Conservation (phyloP, 2,797 vertebrate genomes). For the Tamandua tetradactyla region DNA sequence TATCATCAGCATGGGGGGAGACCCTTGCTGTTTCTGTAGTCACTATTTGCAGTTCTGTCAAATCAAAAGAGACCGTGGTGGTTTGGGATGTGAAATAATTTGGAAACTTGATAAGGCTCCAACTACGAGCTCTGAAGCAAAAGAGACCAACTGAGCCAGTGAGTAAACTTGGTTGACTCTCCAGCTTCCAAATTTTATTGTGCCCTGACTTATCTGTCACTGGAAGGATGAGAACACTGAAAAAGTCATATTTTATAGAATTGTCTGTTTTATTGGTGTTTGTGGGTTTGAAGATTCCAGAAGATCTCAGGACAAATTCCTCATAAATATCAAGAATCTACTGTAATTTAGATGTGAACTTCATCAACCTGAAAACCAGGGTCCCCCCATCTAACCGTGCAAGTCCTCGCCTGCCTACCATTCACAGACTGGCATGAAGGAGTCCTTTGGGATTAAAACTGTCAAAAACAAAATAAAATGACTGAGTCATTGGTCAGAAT, state of each 20-base stretch:
- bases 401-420: not conserved
- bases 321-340: not conserved
- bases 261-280: not conserved
- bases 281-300: not conserved
- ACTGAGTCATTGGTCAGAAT: not conserved
- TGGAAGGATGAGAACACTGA: not conserved
- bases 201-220: not conserved
- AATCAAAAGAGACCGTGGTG: not conserved
- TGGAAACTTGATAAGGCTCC: not conserved
- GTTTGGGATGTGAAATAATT: not conserved
- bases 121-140: not conserved
- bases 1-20: not conserved
- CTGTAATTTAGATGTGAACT: not conserved
- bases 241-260: not conserved
- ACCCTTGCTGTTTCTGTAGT: not conserved
- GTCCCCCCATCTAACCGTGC: not conserved
- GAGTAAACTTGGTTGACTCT: not conserved
- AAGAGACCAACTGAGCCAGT: not conserved
- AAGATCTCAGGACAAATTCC: not conserved
- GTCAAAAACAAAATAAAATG: not conserved
- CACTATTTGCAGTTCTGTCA: not conserved
- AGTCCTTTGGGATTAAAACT: not conserved
- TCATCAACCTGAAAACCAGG: not conserved
- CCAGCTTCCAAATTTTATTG: not conserved
- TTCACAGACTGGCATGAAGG: not conserved